These are phyloP conservation scores for Delia radicum DNA, from an alignment of 1,140 invertebrate genomes.

Conservation along the genomic window DNA sequence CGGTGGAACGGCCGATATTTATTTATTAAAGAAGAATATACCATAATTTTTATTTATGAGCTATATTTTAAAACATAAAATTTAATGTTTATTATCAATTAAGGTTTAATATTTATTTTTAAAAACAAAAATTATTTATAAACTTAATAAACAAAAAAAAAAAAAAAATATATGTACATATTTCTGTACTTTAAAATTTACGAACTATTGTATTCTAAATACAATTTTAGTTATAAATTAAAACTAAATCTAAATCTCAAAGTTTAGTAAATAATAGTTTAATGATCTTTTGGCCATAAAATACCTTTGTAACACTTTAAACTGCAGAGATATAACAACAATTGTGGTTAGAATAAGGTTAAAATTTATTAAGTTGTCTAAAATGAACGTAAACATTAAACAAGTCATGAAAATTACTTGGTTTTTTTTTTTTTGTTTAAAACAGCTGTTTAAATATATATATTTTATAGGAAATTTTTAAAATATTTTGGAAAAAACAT, in stretches of 20 bases:
- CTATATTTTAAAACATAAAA: neutral
- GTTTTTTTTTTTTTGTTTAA: neutral
- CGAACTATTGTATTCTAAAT: neutral
- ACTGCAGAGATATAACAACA: neutral
- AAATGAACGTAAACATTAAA: neutral
- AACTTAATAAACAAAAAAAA: too few relatives aligned
- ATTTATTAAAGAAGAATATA: too few relatives aligned
- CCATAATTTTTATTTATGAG: neutral
- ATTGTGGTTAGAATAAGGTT: constrained; percentile 1
- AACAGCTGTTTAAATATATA: neutral
- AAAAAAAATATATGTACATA: neutral
- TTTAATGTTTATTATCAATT: neutral
- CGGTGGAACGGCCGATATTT: too few relatives aligned
- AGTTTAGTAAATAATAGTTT: constrained; percentile 3
- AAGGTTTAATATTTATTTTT: neutral
- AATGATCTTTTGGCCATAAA: constrained; percentile 4
- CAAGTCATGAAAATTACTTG: neutral
- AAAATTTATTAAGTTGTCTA: constrained; percentile 2
- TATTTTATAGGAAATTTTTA: too few relatives aligned
- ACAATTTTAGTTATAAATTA: neutral
- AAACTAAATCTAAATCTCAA: neutral
- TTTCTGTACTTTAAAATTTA: neutral
- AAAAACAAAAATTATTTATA: neutral
- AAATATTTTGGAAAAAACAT: too few relatives aligned
- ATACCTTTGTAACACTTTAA: neutral